phyloP scores from a whole-genome alignment of 1,140 invertebrate species.

The Diorhabda carinulata region DNA sequence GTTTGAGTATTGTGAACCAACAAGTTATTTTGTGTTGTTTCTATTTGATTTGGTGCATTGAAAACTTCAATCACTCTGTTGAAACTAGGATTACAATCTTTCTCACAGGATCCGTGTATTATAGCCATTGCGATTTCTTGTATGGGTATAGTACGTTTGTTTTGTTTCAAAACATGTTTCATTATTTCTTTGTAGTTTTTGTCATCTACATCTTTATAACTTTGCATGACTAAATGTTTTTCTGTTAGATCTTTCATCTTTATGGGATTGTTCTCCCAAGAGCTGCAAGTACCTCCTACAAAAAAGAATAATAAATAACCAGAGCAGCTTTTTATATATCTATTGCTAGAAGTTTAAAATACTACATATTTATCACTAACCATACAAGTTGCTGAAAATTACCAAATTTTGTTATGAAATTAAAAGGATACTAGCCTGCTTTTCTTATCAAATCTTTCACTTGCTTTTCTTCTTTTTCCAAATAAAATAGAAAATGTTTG shows the following conservation, averaged over 20 bases:
- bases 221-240: slow-evolving; percentile 30
- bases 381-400: no score
- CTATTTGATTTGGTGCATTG: background rate
- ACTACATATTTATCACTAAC: no score
- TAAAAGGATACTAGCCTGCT: slow-evolving; percentile 21
- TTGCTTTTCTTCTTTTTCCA: slow-evolving; percentile 22
- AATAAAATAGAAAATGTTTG: slow-evolving; percentile 33
- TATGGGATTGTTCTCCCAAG: slow-evolving; percentile 28
- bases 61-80: slow-evolving; percentile 28
- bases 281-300: slow-evolving; percentile 26
- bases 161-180: slow-evolving; percentile 27
- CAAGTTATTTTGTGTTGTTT: slow-evolving; percentile 3
- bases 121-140: slow-evolving; percentile 52
- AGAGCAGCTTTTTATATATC: no score
- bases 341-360: no score
- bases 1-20: slow-evolving; percentile 14
- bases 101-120: slow-evolving; percentile 48
- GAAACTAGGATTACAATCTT: slow-evolving; percentile 51
- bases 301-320: slow-evolving; percentile 9
- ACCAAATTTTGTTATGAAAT: no score
- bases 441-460: slow-evolving; percentile 30
- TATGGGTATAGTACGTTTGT: slow-evolving; percentile 48
- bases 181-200: slow-evolving; percentile 23
- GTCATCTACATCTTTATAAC: slow-evolving; percentile 17
- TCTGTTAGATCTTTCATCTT: slow-evolving; percentile 20